phyloP scores from a whole-genome alignment of 2,797 vertebrate genomes.

The Champsocephalus esox region DNA sequence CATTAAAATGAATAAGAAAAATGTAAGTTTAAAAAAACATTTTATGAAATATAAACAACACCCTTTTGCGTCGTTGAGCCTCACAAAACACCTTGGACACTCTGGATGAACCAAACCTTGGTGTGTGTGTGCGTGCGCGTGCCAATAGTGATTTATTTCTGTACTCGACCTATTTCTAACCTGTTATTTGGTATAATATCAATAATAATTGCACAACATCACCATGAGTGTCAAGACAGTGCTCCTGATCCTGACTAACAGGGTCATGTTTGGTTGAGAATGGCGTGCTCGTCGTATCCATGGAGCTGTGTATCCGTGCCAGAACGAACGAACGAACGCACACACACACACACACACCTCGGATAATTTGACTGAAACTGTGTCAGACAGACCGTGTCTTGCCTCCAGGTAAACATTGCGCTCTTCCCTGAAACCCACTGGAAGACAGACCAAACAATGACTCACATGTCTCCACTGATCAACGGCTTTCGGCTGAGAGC shows the following conservation, averaged over 20 bases:
- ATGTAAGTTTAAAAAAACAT: no score
- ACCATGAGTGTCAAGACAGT: slow-evolving; percentile 1
- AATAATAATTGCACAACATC: slow-evolving; percentile 8
- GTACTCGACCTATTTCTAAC: background rate
- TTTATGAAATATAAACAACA: no score
- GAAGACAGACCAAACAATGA: slow-evolving; percentile 77
- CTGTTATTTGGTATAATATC: background rate
- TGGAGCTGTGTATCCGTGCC: background rate
- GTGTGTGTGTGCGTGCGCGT: no score
- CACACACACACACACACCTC: no score
- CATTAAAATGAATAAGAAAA: no score
- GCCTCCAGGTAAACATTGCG: slow-evolving; percentile 59
- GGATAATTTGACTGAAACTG: slow-evolving; percentile 40
- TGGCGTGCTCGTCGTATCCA: slow-evolving; percentile 23
- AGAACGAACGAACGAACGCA: slow-evolving; percentile 45
- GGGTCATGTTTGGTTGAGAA: slow-evolving; percentile 24
- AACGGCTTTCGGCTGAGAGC: slow-evolving; percentile 54
- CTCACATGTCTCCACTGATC: slow-evolving; percentile 76
- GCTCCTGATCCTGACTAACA: slow-evolving; percentile 11
- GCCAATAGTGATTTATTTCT: background rate
- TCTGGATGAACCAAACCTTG: no score
- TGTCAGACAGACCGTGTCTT: slow-evolving; percentile 60
- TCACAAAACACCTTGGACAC: no score
- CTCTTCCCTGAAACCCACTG: slow-evolving; percentile 68
- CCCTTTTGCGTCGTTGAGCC: no score